Base-by-base conservation (phyloP, 2,888 invertebrate genomes). In the Hirudinaria manillensis region DNA sequence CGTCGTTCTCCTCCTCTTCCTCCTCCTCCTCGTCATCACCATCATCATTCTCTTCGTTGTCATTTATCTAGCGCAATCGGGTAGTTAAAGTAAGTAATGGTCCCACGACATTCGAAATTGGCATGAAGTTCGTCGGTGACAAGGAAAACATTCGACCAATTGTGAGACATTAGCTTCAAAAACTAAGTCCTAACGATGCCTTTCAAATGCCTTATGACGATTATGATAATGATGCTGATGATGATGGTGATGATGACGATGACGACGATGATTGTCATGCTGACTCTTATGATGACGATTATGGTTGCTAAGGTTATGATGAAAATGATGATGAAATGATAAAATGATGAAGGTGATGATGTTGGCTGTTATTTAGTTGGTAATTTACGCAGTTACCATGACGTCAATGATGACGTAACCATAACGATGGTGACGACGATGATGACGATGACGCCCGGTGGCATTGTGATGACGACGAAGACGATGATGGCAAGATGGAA, bases 251-350 rank as follows among this genome's bases (percentile, higher is more conserved):
- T n/a, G 61, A 61, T n/a, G 0, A 32, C 24, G 61, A 29, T 65
- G 61, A 29, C 4, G 61, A 24, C 29, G 71, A 51, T 71, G 71
- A 51, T 71, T 24, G 24, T 71, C 51, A 71, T 71, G 71, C 21
- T 71, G 51, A 71, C 45, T 45, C 51, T 53, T 45, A 51, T 2
- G 71, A 51, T 71, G 51, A 51, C 38, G 71, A 65, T 65, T 29
- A 56, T 73, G 61, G 65, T 24, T 29, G 24, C 65, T 16, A 19
- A 6, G 61, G 13, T 61, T 16, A 13, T 13, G 61, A 61, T 61
- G 61, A 61, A 2, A 1, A 61, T n/a, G 61, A n/a, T 61, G 61
- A n/a, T 61, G 61, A n/a, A 53, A 53, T 53, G 53, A 21, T 53
- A 53, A 53, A 21, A 53, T 53, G 53, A 53, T 53, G 53, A 53